Evolutionary conservation across 2,888 invertebrate genomes (phyloP).

Genomic region (Anorthoa munda): DNA sequence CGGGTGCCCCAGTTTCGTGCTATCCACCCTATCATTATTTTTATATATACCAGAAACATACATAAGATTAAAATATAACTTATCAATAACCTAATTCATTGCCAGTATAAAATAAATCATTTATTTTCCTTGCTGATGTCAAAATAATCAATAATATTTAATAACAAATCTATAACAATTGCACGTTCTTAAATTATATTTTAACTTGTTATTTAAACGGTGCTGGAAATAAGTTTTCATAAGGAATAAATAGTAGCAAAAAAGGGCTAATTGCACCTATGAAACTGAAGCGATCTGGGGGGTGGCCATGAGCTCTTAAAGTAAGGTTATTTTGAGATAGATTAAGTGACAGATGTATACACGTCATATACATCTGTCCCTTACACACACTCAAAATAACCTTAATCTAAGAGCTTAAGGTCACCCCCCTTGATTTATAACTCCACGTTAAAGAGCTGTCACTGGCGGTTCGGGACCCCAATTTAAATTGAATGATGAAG

Average conservation of each 20-base stretch:
- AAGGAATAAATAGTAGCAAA: constrained; percentile 5
- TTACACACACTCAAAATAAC: too few relatives aligned
- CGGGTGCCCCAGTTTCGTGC: not conserved
- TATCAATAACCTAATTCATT: constrained; percentile 4
- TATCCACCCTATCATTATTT: not conserved
- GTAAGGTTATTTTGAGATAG: too few relatives aligned
- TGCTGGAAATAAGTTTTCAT: not conserved
- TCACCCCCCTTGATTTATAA: too few relatives aligned
- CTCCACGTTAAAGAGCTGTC: too few relatives aligned
- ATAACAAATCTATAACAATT: constrained; percentile 5
- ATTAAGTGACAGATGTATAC: too few relatives aligned
- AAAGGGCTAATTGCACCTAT: too few relatives aligned
- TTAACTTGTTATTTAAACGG: constrained; percentile 30
- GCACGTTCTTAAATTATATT: not conserved
- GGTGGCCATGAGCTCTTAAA: too few relatives aligned
- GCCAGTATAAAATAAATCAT: not conserved
- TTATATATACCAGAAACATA: not conserved
- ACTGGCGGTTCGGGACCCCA: too few relatives aligned
- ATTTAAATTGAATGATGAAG: too few relatives aligned
- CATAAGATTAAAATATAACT: constrained; percentile 22
- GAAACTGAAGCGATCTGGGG: too few relatives aligned
- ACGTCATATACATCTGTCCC: too few relatives aligned
- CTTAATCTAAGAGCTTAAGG: too few relatives aligned
- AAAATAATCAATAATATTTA: constrained; percentile 15
- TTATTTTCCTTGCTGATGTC: not conserved